Conservation (phyloP, 2,888 invertebrate species). For the Branchipolynoe longqiensis region DNA sequence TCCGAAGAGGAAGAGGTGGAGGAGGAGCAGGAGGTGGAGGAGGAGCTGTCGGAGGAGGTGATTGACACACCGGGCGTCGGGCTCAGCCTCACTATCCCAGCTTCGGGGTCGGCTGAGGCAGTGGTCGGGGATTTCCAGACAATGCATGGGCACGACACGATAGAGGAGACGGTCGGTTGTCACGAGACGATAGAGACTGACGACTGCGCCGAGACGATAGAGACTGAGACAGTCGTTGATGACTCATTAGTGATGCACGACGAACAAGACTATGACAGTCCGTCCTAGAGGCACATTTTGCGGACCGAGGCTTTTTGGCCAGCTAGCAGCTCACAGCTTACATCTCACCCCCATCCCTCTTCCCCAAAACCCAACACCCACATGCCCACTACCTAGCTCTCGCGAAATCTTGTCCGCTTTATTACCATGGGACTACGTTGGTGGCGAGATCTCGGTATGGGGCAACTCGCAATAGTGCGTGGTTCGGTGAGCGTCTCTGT, state of each 20-base stretch:
- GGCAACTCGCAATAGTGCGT: background rate
- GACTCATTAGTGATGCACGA: conserved; percentile 40
- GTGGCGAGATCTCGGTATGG: background rate
- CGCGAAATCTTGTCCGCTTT: background rate
- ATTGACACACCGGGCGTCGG: conserved; percentile 46
- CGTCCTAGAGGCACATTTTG: background rate
- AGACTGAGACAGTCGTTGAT: conserved; percentile 38
- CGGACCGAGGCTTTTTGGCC: background rate
- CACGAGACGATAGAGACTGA: conserved; percentile 33
- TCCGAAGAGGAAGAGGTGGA: conserved; percentile 9
- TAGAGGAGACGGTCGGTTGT: conserved; percentile 6
- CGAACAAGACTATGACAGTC: conserved; percentile 50
- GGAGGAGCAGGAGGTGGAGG: conserved; percentile 21
- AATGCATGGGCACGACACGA: conserved; percentile 5
- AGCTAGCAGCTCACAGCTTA: background rate
- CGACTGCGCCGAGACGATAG: conserved; percentile 20
- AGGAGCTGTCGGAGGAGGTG: conserved; percentile 48
- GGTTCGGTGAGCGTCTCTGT: background rate
- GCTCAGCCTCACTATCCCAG: conserved; percentile 43
- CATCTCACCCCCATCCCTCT: background rate
- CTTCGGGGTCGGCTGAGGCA: conserved; percentile 49
- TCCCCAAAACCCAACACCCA: background rate
- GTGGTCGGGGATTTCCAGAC: conserved; percentile 36
- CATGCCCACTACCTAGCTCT: background rate
- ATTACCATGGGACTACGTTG: background rate